Base-by-base conservation (phyloP, 2,888 invertebrate genomes). In the Malthinus flaveolus region DNA sequence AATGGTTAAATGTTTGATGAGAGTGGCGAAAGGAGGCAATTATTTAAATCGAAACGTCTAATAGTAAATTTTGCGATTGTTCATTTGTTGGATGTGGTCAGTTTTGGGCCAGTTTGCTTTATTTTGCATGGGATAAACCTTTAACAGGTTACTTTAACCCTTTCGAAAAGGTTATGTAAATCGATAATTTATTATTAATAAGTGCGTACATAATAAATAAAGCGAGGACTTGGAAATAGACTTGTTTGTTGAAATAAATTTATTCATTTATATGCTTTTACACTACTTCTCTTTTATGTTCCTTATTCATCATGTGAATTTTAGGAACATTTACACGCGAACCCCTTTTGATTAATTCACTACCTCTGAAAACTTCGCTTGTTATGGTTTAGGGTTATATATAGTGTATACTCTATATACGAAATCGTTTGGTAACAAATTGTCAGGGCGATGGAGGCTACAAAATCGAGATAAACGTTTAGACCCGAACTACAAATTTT, bases 341-440 rank as follows among this genome's bases (percentile, higher is more conserved):
- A 56, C 56, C 56, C 39, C 51, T 56, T 56, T 51, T 56, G 56
- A 56, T 56, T 56, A 56, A 56, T 56, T 56, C 56, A 56, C 36
- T 51, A 51, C 36, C 45, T 45, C 51, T 32, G 46, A 56, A 56
- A 50, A 56, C 45, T 56, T 49, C 42, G 36, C 50, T 50, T 50
- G 56, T 50, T 56, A 44, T 44, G 56, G 56, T 50, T 44, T 37
- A 49, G 34, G 32, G 23, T 23, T 23, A 23, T 23, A 23, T 23
- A 23, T 23, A 5, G 23, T 23, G 23, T 23, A 23, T 23, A 23
- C 23, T 23, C 39, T 42, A 42, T 42, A 42, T 42, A 42, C 39
- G 39, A 42, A 42, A 42, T 42, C 39, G 39, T 42, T 42, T 42
- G 39, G 54, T 39, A 54, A 54, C 54, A 54, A 54, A 54, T 48